A percentile compares a stretch with the other conserved stretches of the same genome.
Evolutionary conservation across 2,113 vertebrate species (phyloP).

Genomic region (Spermophilus dauricus): DNA sequence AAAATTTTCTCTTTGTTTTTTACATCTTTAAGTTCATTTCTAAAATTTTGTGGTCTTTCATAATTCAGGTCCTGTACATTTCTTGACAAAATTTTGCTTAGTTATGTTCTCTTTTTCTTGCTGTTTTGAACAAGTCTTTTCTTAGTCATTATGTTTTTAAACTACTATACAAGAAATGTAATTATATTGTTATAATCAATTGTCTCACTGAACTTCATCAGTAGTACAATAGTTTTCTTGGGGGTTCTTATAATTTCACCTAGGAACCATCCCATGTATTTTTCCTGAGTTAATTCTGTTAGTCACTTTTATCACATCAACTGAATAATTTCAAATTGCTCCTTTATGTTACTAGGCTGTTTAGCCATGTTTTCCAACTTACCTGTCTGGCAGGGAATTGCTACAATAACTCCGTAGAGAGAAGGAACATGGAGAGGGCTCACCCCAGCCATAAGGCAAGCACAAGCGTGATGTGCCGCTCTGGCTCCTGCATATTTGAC

Average conservation of each 20-base stretch:
- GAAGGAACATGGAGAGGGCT: background rate
- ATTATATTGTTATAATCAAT: background rate
- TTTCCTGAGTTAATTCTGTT: background rate
- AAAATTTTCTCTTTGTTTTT: constrained; percentile 7
- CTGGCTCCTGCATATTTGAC: constrained; percentile 20
- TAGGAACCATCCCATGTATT: background rate
- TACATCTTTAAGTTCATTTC: constrained; percentile 22
- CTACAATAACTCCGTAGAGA: background rate
- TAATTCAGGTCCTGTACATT: background rate
- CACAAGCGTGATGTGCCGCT: background rate
- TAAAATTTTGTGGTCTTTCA: constrained; percentile 38
- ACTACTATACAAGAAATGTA: background rate
- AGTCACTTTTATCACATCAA: background rate
- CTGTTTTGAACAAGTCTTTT: constrained; percentile 25
- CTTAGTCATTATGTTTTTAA: constrained; percentile 32
- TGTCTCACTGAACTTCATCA: constrained; percentile 3
- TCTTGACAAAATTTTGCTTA: constrained; percentile 36
- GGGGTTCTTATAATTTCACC: background rate
- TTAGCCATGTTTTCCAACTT: background rate
- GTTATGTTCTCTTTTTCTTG: background rate
- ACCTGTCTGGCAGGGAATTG: background rate
- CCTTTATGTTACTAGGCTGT: background rate
- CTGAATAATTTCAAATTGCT: constrained; percentile 37
- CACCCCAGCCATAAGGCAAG: background rate
- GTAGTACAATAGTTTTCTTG: background rate